These are phyloP conservation scores for Garrulus glandarius DNA, from an alignment of 2,797 vertebrate species.

Conservation along the genomic window DNA sequence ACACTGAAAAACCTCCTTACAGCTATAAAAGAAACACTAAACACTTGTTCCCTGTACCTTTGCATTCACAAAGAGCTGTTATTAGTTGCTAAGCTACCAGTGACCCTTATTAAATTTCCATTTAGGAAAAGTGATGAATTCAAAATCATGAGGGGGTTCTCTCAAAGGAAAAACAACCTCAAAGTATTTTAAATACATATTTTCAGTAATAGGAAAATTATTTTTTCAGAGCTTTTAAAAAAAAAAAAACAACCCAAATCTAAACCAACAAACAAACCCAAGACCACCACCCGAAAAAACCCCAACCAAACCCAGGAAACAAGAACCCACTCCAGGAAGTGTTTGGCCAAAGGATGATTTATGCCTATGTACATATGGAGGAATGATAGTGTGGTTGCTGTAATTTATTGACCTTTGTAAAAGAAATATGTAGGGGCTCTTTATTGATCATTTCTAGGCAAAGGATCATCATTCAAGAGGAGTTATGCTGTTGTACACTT, in stretches of 20 bases:
- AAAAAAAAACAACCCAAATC: too few species aligned
- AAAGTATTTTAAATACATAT: neutral
- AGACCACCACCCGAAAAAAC: neutral
- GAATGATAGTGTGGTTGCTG: neutral
- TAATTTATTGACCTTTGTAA: neutral
- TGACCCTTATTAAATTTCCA: constrained; percentile 47
- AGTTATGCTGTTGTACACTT: neutral
- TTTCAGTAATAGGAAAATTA: neutral
- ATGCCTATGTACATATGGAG: neutral
- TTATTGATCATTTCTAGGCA: neutral
- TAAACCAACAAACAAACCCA: neutral
- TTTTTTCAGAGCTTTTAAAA: neutral
- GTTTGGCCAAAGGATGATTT: neutral
- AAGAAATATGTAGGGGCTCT: neutral
- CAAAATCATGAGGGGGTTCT: neutral
- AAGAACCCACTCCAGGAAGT: neutral
- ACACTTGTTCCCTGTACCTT: constrained; percentile 10
- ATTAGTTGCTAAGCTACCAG: constrained; percentile 68
- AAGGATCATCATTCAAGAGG: neutral
- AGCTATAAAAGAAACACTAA: neutral
- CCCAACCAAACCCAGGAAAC: neutral
- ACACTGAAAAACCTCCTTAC: neutral
- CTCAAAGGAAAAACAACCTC: neutral
- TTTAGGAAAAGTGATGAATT: neutral
- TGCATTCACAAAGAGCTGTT: neutral